phyloP scores from a whole-genome alignment of 2,888 invertebrate species.

The Nymphalis urticae region DNA sequence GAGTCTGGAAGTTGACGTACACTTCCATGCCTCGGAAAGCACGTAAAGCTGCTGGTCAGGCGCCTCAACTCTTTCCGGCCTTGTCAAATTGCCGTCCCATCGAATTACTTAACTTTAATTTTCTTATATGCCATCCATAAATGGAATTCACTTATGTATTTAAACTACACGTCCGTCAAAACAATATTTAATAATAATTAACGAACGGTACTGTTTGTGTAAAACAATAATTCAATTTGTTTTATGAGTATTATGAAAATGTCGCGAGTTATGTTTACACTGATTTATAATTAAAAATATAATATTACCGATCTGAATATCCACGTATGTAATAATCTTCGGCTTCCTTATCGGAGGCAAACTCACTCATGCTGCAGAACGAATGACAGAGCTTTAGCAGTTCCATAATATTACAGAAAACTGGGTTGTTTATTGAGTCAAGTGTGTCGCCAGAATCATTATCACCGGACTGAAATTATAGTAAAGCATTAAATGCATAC shows the following conservation, averaged over 20 bases:
- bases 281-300: background rate
- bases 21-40: no score
- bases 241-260: no score
- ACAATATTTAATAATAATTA: no score
- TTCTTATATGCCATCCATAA: no score
- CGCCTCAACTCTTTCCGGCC: no score
- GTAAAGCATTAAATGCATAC: background rate
- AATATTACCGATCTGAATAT: slow-evolving; percentile 67
- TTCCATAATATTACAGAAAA: slow-evolving; percentile 81
- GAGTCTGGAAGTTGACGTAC: no score
- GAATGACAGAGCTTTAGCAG: slow-evolving; percentile 84
- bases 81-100: no score
- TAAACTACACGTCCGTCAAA: no score
- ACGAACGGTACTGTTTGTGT: background rate
- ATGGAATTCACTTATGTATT: no score
- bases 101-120: no score
- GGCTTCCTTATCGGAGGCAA: slow-evolving; percentile 63
- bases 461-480: slow-evolving; percentile 52
- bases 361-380: slow-evolving; percentile 79
- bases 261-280: no score
- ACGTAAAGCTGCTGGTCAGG: no score
- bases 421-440: slow-evolving; percentile 68
- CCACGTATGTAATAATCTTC: slow-evolving; percentile 71
- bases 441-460: slow-evolving; percentile 58
- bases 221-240: background rate